Conservation (phyloP, 2,797 vertebrate genomes). For the Falco berigora region DNA sequence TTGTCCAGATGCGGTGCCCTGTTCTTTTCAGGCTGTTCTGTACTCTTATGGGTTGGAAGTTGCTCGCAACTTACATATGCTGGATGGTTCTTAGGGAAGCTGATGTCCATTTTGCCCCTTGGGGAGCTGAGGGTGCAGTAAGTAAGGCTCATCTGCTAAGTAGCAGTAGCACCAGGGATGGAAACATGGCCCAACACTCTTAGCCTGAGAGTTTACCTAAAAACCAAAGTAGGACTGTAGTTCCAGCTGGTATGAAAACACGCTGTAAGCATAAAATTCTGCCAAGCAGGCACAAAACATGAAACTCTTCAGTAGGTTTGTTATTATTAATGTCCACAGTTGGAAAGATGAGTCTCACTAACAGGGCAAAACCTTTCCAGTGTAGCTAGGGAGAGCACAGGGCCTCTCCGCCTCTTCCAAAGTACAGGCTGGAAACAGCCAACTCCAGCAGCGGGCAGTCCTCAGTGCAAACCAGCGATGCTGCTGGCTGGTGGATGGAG, state of each 20-base stretch:
- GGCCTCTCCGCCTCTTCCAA: background rate
- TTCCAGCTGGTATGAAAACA: background rate
- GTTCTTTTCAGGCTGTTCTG: background rate
- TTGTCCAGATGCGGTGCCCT: background rate
- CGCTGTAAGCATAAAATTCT: background rate
- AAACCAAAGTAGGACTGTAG: background rate
- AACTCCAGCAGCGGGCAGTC: background rate
- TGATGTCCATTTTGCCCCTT: background rate
- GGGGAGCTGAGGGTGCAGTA: background rate
- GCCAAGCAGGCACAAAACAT: background rate
- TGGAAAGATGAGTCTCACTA: background rate
- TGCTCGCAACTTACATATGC: background rate
- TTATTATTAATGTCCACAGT: background rate
- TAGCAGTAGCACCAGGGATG: background rate
- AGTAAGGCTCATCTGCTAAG: background rate
- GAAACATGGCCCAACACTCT: background rate
- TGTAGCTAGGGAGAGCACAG: background rate
- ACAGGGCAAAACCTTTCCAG: background rate
- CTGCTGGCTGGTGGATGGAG: background rate
- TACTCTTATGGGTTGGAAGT: background rate
- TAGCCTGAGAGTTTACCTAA: background rate
- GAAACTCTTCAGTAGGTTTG: background rate
- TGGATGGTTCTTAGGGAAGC: background rate
- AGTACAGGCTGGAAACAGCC: background rate
- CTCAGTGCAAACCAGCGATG: fast-evolving